Conservation (phyloP, 2,113 vertebrate genomes). For the Tinamus guttatus region DNA sequence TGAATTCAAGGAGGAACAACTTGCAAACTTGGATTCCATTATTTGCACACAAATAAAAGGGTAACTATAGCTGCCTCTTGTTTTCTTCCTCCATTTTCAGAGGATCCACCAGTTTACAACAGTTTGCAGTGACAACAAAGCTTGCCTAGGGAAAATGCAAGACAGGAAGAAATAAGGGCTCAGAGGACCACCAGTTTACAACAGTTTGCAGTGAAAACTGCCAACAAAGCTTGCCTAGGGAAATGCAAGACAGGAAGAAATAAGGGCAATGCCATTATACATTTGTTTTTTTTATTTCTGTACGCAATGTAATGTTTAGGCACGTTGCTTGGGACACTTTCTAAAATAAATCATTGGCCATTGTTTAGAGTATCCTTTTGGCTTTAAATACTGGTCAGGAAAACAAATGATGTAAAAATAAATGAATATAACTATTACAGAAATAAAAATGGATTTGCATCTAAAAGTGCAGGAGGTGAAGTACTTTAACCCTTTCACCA, state of each 20-base stretch:
- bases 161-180: constrained; percentile 52
- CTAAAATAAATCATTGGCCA: constrained; percentile 81
- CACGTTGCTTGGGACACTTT: constrained; percentile 82
- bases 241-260: constrained; percentile 43
- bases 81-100: background rate
- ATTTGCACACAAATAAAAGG: background rate
- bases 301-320: constrained; percentile 82
- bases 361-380: constrained; percentile 81
- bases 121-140: background rate
- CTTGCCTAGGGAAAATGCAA: constrained; percentile 5
- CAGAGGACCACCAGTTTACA: background rate
- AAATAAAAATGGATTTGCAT: constrained; percentile 81
- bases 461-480: constrained; percentile 82
- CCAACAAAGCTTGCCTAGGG: background rate
- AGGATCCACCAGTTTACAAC: background rate
- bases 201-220: background rate
- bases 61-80: background rate
- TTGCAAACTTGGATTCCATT: background rate
- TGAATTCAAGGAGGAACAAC: background rate
- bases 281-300: constrained; percentile 78
- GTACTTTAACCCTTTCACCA: constrained; percentile 79
- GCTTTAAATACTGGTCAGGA: constrained; percentile 85
- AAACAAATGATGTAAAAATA: constrained; percentile 83
- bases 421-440: constrained; percentile 77
- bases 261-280: constrained; percentile 62